Conservation (phyloP, 2,113 vertebrate genomes). For the Crypturellus undulatus region DNA sequence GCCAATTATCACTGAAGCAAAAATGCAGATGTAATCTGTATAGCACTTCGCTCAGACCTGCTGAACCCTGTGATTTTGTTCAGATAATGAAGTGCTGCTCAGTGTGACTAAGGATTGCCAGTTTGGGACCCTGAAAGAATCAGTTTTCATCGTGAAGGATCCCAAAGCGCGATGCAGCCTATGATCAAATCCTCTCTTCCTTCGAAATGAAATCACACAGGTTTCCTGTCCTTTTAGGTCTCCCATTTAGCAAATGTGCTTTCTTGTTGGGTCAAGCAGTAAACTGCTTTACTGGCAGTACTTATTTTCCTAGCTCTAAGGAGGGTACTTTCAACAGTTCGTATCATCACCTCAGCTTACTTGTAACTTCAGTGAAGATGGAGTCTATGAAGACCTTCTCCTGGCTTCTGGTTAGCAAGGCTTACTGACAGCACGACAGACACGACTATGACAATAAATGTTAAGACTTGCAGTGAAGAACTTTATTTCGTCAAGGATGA, state of each 20-base stretch:
- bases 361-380: not conserved
- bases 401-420: fast-evolving
- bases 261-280: not conserved
- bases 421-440: not conserved
- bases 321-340: not conserved
- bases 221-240: not conserved
- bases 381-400: not conserved
- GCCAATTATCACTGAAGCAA: not conserved
- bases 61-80: not conserved
- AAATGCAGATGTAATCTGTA: not conserved
- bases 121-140: not conserved
- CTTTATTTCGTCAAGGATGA: not conserved
- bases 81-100: not conserved
- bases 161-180: not conserved
- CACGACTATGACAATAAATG: not conserved
- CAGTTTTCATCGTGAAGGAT: not conserved
- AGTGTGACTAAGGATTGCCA: not conserved
- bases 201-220: not conserved
- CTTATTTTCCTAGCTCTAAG: not conserved
- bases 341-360: not conserved
- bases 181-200: not conserved
- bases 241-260: not conserved
- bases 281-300: not conserved
- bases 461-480: not conserved
- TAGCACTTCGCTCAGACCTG: not conserved